Evolutionary conservation across 2,888 invertebrate species (phyloP).

Genomic region (Ariolimax columbianus): DNA sequence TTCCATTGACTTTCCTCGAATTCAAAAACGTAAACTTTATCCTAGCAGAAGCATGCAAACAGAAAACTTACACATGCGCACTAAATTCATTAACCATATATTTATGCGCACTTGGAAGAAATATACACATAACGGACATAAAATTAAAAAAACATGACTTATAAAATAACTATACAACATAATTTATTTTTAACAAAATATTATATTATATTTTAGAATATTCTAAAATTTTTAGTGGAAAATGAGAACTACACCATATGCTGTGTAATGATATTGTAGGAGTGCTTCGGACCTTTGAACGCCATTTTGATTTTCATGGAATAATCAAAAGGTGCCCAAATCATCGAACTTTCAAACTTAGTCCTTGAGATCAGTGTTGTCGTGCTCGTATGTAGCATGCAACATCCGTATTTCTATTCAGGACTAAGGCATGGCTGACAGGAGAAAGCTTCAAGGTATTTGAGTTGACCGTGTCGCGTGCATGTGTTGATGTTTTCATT

Average conservation of each 20-base stretch:
- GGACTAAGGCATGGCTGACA: slow-evolving; percentile 97
- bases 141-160: not conserved
- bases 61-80: slow-evolving; percentile 42
- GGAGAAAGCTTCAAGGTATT: slow-evolving; percentile 99
- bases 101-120: slow-evolving; percentile 31
- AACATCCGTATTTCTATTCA: slow-evolving; percentile 65
- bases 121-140: not conserved
- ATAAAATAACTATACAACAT: too few species aligned
- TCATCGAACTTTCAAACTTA: slow-evolving; percentile 58
- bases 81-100: slow-evolving; percentile 21
- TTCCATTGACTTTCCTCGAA: not conserved
- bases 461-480: not conserved
- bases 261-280: slow-evolving; percentile 43
- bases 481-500: slow-evolving; percentile 40
- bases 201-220: not conserved
- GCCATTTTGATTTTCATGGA: slow-evolving; percentile 73
- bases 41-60: slow-evolving; percentile 37
- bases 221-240: not conserved
- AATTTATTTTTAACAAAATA: not conserved
- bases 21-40: not conserved
- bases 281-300: slow-evolving; percentile 56
- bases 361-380: slow-evolving; percentile 56
- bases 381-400: slow-evolving; percentile 70
- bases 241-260: slow-evolving; percentile 1
- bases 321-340: slow-evolving; percentile 60